Percentiles rank a stretch among this genome's conserved stretches.
phyloP scores from a whole-genome alignment of 2,797 vertebrate species.

The Pterois miles region DNA sequence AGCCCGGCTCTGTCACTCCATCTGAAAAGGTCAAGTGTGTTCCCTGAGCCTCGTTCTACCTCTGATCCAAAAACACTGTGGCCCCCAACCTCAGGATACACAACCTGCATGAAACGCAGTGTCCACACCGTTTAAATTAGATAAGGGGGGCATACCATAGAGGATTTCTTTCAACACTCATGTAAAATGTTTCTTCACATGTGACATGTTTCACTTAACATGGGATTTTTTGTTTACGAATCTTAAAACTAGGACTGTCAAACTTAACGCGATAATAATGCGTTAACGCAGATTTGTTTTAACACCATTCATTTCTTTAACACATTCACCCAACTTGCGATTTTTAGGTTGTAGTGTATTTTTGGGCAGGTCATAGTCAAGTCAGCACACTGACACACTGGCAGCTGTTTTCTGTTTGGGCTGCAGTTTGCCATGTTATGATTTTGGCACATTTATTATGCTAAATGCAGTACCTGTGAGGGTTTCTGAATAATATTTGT shows the following conservation, averaged over 20 bases:
- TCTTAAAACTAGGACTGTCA: background rate
- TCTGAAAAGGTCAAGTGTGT: slow-evolving; percentile 82
- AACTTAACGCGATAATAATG: no score
- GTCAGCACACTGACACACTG: no score
- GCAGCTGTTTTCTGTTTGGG: no score
- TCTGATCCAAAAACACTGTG: slow-evolving; percentile 45
- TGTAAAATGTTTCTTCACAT: background rate
- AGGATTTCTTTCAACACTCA: background rate
- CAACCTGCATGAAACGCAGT: slow-evolving; percentile 9
- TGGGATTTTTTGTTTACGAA: background rate
- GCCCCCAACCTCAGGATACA: slow-evolving; percentile 38
- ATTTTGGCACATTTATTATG: no score
- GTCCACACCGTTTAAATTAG: background rate
- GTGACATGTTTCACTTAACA: background rate
- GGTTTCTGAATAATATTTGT: no score
- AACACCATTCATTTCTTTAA: no score
- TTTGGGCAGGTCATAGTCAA: no score
- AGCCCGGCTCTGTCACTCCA: slow-evolving; percentile 74
- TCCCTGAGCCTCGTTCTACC: slow-evolving; percentile 57
- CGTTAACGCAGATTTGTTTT: no score
- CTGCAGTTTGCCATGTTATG: no score
- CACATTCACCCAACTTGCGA: no score
- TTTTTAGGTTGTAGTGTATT: no score
- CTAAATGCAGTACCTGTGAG: no score
- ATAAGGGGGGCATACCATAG: background rate